Percentiles rank a stretch among this genome's conserved stretches.
Conservation (phyloP, 2,113 vertebrate species). For the Rhinolophus ferrumequinum region DNA sequence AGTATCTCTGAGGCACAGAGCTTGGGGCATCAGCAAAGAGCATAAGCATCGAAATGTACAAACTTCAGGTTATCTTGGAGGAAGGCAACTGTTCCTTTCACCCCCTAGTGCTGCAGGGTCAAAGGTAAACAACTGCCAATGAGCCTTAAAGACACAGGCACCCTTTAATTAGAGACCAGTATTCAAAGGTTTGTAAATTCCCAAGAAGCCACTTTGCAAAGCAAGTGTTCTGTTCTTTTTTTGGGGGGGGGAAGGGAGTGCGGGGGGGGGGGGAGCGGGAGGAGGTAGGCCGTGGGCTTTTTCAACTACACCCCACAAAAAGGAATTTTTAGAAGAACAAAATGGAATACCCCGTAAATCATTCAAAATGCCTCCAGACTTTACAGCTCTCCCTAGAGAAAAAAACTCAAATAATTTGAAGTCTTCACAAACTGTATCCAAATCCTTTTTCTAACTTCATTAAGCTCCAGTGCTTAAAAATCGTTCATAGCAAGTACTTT, state of each 20-base stretch:
- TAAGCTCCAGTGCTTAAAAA: constrained; percentile 85
- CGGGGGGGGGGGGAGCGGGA: rapidly evolving
- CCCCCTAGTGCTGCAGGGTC: constrained; percentile 79
- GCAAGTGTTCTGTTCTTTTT: constrained; percentile 57
- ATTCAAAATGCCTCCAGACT: constrained; percentile 81
- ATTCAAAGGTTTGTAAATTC: constrained; percentile 87
- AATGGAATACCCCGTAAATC: constrained; percentile 72
- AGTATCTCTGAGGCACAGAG: not conserved
- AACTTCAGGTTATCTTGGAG: constrained; percentile 71
- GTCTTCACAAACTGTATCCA: constrained; percentile 84
- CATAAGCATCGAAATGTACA: constrained; percentile 55
- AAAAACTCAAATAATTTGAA: constrained; percentile 79
- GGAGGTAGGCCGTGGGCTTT: not conserved
- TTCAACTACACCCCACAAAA: constrained; percentile 37
- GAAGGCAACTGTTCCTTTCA: constrained; percentile 81
- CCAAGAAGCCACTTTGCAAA: constrained; percentile 84
- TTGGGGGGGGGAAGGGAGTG: no score
- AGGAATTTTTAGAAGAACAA: constrained; percentile 80
- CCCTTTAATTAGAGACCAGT: constrained; percentile 86
- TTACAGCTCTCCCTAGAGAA: constrained; percentile 82
- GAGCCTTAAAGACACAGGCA: constrained; percentile 84
- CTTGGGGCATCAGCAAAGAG: constrained; percentile 5
- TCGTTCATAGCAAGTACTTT: constrained; percentile 85
- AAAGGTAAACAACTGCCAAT: constrained; percentile 81
- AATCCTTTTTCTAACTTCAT: constrained; percentile 87